Conservation (phyloP, 2,113 vertebrate species). For the Dascyllus trimaculatus region DNA sequence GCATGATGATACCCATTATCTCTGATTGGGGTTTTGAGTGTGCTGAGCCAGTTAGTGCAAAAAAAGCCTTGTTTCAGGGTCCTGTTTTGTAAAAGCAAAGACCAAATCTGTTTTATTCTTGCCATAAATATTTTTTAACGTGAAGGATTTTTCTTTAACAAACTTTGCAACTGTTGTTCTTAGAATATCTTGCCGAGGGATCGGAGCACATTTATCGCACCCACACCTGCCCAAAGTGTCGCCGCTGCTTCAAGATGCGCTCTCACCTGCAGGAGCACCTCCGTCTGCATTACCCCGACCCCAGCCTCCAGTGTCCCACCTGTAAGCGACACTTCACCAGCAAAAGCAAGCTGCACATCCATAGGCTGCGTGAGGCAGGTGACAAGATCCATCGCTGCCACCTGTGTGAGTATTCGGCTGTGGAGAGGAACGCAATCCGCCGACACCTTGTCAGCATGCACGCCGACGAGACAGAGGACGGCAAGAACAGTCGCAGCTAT, state of each 20-base stretch:
- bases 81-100: too few species aligned
- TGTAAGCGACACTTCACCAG: conserved; percentile 96
- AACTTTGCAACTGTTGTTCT: background rate
- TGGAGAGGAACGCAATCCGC: conserved; percentile 92
- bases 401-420: conserved; percentile 91
- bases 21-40: too few species aligned
- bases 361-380: conserved; percentile 91
- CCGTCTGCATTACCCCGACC: conserved; percentile 93
- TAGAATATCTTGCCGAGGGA: conserved; percentile 85
- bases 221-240: conserved; percentile 94
- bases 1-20: too few species aligned
- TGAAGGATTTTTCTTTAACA: background rate
- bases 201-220: conserved; percentile 91
- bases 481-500: conserved; percentile 82
- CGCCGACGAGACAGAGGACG: conserved; percentile 79
- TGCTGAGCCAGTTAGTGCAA: too few species aligned
- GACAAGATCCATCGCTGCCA: conserved; percentile 92
- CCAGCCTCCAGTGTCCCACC: conserved; percentile 93
- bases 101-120: too few species aligned
- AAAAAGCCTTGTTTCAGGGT: too few species aligned
- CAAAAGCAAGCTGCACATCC: conserved; percentile 95
- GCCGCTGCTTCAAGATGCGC: conserved; percentile 96
- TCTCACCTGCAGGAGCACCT: conserved; percentile 95
- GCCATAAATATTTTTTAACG: background rate
- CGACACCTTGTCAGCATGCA: conserved; percentile 93